Evolutionary conservation across 2,113 vertebrate species (phyloP).

Genomic region (Urocynchramus pylzowi): DNA sequence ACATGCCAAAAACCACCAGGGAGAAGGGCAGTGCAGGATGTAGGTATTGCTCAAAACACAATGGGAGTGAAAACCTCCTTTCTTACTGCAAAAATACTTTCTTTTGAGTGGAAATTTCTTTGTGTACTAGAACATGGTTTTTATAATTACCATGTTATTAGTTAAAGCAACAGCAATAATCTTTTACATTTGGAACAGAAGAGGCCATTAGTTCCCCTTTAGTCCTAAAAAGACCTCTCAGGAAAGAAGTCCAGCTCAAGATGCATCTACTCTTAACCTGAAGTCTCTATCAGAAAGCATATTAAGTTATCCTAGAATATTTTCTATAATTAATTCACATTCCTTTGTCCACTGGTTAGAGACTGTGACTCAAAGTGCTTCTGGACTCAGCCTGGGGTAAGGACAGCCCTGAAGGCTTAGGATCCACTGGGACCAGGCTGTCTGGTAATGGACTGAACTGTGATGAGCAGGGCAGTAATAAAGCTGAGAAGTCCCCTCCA

Average conservation of each 20-base stretch:
- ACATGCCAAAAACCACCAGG: not conserved
- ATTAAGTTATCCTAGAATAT: not conserved
- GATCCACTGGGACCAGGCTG: not conserved
- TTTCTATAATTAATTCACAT: not conserved
- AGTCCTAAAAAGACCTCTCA: not conserved
- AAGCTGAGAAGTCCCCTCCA: not conserved
- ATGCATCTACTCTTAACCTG: not conserved
- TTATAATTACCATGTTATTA: not conserved
- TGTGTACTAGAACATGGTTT: not conserved
- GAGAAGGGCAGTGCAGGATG: not conserved
- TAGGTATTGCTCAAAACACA: not conserved
- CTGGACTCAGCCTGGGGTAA: not conserved
- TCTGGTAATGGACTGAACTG: not conserved
- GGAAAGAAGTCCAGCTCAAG: not conserved
- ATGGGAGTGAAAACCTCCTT: not conserved
- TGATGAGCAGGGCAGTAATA: not conserved
- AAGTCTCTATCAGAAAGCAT: not conserved
- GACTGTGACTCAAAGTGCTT: not conserved
- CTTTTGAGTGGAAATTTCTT: not conserved
- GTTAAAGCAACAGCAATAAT: not conserved
- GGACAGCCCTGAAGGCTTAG: not conserved
- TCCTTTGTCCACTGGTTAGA: not conserved
- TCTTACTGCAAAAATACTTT: not conserved
- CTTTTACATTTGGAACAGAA: not conserved
- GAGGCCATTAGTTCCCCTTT: not conserved